Evolutionary conservation across 2,888 invertebrate species (phyloP), one percentile per base, ranked within the genome.

Genomic region (Crocallis elinguaria): DNA sequence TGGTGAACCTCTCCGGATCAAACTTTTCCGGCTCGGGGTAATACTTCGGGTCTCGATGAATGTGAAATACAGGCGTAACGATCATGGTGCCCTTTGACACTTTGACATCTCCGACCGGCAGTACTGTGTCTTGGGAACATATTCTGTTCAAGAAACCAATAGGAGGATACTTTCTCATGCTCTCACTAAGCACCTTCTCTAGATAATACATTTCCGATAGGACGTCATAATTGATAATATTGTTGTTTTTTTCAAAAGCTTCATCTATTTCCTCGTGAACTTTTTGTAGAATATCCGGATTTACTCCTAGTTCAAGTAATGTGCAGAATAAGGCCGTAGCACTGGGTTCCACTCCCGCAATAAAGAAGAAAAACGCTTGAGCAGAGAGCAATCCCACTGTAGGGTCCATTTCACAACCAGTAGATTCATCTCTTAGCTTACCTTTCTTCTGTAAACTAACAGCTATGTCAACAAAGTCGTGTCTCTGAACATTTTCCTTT

Each of bases 21-120:
- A 85, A 86, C 41, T 89, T 73, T 1, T 89, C 85, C 1, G 91
- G 90, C 38, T 86, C 77, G 0, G 92, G 92, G 9, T 79, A 90
- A 59, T 84, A 79, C 32, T 82, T 73, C 0, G 84, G 77, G 49
- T 92, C 91, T 29, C 79, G 77, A 51, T 92, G 92, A 13, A 86
- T 48, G 6, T 80, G 79, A 32, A 60, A 82, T 21, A 86, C 58
- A 0, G 90, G 80, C 1, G 74, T 67, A 8, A 71, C 64, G 9
- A 90, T 66, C 7, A 66, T 72, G 0, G 80, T 76, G 0, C 82
- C 86, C 25, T 79, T 79, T 0, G 76, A 73, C 7, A 89, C 58
- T 56, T 59, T 72, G 5, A 87, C 72, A 57, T 84, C 79, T 1
- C 86, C 84, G 2, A 71, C 74, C 1, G 86, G 85, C 3, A 88